These are phyloP conservation scores for Cephalopterus ornatus DNA, from an alignment of 2,113 vertebrate species.

Conservation along the genomic window DNA sequence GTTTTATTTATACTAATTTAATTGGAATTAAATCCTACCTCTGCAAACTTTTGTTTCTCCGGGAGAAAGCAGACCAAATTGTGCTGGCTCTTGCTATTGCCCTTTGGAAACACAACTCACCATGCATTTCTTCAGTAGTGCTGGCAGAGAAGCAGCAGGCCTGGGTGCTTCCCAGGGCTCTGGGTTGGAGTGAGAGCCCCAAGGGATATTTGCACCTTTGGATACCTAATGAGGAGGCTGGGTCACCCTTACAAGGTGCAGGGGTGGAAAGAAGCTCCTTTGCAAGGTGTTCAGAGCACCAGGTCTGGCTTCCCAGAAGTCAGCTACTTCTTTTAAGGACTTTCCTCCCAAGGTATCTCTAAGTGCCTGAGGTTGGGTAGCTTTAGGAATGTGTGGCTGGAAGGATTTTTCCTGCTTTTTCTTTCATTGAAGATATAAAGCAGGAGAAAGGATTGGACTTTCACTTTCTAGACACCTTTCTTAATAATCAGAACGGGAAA, in stretches of 20 bases:
- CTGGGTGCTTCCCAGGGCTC: neutral
- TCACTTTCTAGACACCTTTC: neutral
- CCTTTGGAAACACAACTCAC: neutral
- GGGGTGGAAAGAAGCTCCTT: neutral
- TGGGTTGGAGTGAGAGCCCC: neutral
- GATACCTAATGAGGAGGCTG: neutral
- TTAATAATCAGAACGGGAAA: neutral
- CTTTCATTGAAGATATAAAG: neutral
- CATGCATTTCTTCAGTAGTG: rapidly evolving
- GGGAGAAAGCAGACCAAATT: neutral
- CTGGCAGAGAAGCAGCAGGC: neutral
- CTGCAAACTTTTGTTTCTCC: neutral
- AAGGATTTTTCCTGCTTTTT: neutral
- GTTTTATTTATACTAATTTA: neutral
- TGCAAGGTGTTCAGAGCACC: neutral
- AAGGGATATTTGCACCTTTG: neutral
- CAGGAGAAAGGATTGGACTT: neutral
- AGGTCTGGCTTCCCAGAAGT: neutral
- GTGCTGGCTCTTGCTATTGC: neutral
- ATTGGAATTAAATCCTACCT: neutral
- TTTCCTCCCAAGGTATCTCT: neutral
- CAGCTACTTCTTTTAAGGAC: neutral
- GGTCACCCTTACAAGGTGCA: neutral
- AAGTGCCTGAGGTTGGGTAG: neutral
- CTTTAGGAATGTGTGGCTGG: neutral